Percentiles rank a stretch among this genome's conserved stretches.
Conservation (phyloP, 2,797 vertebrate genomes). For the Hirundo rustica region DNA sequence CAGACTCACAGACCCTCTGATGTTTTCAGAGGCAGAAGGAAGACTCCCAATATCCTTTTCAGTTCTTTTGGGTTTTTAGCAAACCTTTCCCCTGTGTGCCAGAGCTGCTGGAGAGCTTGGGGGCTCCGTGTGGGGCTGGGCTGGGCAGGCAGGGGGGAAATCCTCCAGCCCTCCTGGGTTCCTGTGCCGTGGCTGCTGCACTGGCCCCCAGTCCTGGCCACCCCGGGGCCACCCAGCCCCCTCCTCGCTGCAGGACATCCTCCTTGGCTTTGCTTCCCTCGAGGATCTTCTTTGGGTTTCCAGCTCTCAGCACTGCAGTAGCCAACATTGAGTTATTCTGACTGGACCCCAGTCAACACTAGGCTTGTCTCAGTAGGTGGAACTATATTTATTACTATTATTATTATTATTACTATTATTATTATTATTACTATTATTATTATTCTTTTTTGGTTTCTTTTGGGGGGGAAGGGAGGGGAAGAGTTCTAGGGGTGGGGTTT, state of each 20-base stretch:
- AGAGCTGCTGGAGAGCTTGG: neutral
- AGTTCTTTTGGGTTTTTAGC: neutral
- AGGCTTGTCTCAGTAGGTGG: slow-evolving; percentile 66
- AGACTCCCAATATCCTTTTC: slow-evolving; percentile 18
- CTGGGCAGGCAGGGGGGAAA: neutral
- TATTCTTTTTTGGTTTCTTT: neutral
- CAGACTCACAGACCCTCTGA: neutral
- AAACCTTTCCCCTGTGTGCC: neutral
- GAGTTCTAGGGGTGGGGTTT: slow-evolving; percentile 60
- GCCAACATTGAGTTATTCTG: slow-evolving; percentile 41
- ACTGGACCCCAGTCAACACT: slow-evolving; percentile 51
- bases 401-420: neutral
- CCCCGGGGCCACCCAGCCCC: neutral
- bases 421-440: neutral
- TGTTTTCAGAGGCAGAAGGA: slow-evolving; percentile 11
- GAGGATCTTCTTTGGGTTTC: neutral
- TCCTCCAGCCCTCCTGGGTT: neutral
- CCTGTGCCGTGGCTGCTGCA: neutral
- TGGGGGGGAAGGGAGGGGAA: slow-evolving; percentile 36
- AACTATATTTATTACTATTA: slow-evolving; percentile 49
- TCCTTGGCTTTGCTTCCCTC: slow-evolving; percentile 26
- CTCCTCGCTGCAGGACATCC: neutral
- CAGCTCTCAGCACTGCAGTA: slow-evolving; percentile 55
- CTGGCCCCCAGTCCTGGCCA: neutral
- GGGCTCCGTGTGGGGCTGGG: neutral